Evolutionary conservation across 2,888 invertebrate species (phyloP), one percentile per base, ranked within the genome.

Genomic region (Subacronicta megacephala): DNA sequence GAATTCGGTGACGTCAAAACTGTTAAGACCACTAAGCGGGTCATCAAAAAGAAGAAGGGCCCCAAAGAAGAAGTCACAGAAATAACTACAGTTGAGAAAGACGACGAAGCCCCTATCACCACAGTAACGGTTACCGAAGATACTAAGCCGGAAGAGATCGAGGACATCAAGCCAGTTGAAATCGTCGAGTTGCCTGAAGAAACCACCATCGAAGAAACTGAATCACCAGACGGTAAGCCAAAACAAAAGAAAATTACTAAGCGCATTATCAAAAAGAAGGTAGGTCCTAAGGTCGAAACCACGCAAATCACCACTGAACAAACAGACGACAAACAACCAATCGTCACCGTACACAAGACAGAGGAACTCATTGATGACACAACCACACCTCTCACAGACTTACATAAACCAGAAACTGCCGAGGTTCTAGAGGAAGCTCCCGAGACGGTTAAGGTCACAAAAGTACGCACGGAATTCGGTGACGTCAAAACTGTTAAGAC

Each of bases 211-310:
- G 62, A 62, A n/a, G 57, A 57, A 1, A 18, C 33, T 0, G 52
- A 50, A 9, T 54, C 69, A 37, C 78, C 82, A 20, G 82, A 84
- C 42, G 83, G 83, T 72, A 81, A 71, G 66, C 37, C 61, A 0
- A 77, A 64, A 20, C 85, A 86, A 59, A 83, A 85, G 52, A 71
- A 83, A 12, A 65, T 87, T 7, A 86, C 81, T 18, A 90, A 85
- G 63, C 85, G 85, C 0, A 70, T 80, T 0, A 87, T 90, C 17
- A 92, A 79, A 89, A 94, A 37, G 72, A 92, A 58, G 89, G 89
- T 62, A 89, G 86, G 83, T 40, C 84, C 73, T 3, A 74, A 59
- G n/a, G n/a, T 66, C 0, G 62, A 66, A 60, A 71, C 67, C 0
- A 63, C 67, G 18, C 20, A 67, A 13, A 63, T 67, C 26, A 52